These are phyloP conservation scores for Erebia aethiops DNA, from an alignment of 2,888 invertebrate genomes.

Conservation along the genomic window DNA sequence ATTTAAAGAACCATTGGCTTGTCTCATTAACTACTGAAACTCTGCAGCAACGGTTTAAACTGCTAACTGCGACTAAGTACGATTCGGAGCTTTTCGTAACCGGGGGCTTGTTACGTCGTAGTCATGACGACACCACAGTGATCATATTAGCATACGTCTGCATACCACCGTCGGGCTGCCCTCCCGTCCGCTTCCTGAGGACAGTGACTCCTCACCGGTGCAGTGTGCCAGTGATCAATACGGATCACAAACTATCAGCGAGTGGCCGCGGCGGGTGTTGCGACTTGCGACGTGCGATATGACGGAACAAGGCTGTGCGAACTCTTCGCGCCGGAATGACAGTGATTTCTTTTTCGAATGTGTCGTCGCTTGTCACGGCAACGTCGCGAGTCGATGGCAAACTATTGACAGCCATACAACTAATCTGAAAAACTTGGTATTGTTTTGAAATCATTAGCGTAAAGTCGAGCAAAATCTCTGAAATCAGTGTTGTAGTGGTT, in stretches of 20 bases:
- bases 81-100: background rate
- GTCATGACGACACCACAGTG: background rate
- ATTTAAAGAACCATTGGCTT: too few relatives aligned
- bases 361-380: background rate
- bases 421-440: background rate
- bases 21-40: too few relatives aligned
- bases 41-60: too few relatives aligned
- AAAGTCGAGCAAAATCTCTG: background rate
- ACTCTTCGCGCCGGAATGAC: background rate
- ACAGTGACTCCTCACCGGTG: background rate
- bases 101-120: background rate
- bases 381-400: background rate
- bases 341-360: constrained; percentile 11
- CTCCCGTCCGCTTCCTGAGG: too few relatives aligned
- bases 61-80: background rate
- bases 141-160: too few relatives aligned
- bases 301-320: background rate
- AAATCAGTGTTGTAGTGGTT: background rate
- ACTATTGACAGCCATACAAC: background rate
- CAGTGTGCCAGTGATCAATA: background rate
- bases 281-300: too few relatives aligned
- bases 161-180: background rate
- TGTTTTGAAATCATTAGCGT: background rate
- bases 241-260: background rate
- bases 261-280: background rate